Base-by-base conservation (phyloP, 1,140 invertebrate genomes). In the Ceratina japonica region DNA sequence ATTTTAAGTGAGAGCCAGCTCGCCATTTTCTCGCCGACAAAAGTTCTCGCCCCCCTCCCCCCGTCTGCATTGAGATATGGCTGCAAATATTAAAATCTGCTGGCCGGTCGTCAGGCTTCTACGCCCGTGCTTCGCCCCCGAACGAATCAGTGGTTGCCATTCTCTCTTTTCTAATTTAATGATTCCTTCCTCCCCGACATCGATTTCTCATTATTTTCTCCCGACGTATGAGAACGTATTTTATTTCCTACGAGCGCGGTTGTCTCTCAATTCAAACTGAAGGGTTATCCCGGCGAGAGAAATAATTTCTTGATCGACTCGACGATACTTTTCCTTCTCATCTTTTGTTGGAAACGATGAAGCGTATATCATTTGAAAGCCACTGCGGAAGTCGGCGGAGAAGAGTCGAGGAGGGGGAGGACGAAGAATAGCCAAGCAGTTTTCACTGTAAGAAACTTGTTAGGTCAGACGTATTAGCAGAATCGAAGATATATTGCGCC, bases 61-160 rank as follows among this genome's bases (percentile, higher is more conserved):
- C 37, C 37, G 37, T 44, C 37, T 10, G 5, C 37, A 76, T 52
- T 89, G 89, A 89, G 82, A 90, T 89, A 89, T 89, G 88, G 85
- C 68, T 82, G 86, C 79, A 88, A 90, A 90, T 90, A 90, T 90
- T 90, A 90, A 90, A 90, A 89, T 90, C 87, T 77, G 75, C 79
- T 83, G 75, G 77, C 81, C 80, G 84, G 56, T 81, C 72, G 81
- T 81, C 84, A 73, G 80, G 20, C 37, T 65, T 56, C 59, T 8
- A 56, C 3, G 61, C 24, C 16, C 31, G 37, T 56, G 24, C 63
- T 31, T 22, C 31, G 56, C 49, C n/a, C n/a, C 49, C 20, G 37
- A 7, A 13, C 18, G 44, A 52, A 58, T 71, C 75, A 85, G 69
- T 76, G 77, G 74, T 72, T 80, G 70, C 74, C 74, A 75, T 61